These are phyloP conservation scores for Simalia tracyae DNA, from an alignment of 2,797 vertebrate genomes.

Conservation along the genomic window DNA sequence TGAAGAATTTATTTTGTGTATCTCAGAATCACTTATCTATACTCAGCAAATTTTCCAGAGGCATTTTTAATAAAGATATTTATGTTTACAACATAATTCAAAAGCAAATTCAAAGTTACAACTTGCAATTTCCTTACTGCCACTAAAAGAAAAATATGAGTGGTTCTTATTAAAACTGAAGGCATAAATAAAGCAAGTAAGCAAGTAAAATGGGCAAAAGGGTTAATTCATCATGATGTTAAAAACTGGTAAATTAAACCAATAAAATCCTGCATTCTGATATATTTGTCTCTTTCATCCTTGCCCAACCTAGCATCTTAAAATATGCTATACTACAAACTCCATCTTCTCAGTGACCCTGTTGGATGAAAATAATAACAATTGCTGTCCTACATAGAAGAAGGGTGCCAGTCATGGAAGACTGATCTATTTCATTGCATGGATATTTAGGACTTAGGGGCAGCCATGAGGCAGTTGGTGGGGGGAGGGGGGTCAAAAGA, in stretches of 20 bases:
- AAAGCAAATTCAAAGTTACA: background rate
- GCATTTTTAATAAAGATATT: slow-evolving; percentile 7
- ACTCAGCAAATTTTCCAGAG: background rate
- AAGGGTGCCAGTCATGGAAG: too few relatives aligned
- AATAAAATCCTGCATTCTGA: background rate
- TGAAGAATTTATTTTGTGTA: background rate
- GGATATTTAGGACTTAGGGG: too few relatives aligned
- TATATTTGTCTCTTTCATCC: background rate
- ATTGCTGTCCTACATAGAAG: too few relatives aligned
- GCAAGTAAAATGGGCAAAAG: background rate
- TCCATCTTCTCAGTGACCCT: too few relatives aligned
- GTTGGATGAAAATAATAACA: too few relatives aligned
- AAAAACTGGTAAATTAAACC: background rate
- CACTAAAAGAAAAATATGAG: background rate
- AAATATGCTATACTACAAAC: too few relatives aligned
- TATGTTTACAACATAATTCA: background rate
- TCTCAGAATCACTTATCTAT: background rate
- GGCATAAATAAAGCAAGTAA: background rate
- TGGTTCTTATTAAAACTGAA: background rate
- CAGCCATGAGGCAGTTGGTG: too few relatives aligned
- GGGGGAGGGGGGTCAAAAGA: background rate
- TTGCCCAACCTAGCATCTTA: too few relatives aligned
- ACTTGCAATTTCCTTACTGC: background rate
- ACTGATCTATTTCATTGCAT: too few relatives aligned
- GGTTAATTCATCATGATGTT: background rate